phyloP scores from a whole-genome alignment of 2,888 invertebrate genomes.

The Polylopha cassiicola region DNA sequence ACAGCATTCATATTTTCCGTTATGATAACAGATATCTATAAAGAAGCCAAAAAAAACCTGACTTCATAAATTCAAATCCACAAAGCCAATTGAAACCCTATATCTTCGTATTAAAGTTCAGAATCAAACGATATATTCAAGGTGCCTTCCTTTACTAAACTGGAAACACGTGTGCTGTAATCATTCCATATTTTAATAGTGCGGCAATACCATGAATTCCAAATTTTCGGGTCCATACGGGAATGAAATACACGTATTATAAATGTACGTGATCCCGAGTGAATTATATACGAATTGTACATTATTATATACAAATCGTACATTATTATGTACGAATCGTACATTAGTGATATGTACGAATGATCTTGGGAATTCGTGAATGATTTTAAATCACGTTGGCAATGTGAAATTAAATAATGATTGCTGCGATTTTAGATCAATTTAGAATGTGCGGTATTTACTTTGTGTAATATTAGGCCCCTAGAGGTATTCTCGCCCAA shows the following conservation, averaged over 20 bases:
- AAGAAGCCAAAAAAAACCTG: too few species aligned
- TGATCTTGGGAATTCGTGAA: too few species aligned
- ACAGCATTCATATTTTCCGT: too few species aligned
- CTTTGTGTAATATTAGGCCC: too few species aligned
- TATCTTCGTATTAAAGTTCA: slow-evolving; percentile 2
- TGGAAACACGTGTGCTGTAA: slow-evolving; percentile 12
- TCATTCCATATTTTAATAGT: slow-evolving; percentile 21
- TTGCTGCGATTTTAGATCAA: too few species aligned
- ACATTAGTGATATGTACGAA: neutral
- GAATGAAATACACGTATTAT: slow-evolving; percentile 14
- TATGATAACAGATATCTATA: too few species aligned
- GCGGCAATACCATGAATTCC: slow-evolving; percentile 16
- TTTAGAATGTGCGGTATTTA: too few species aligned
- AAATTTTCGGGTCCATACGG: slow-evolving; percentile 11
- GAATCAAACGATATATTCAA: neutral
- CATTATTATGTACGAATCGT: slow-evolving; percentile 2
- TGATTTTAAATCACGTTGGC: too few species aligned
- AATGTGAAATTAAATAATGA: too few species aligned
- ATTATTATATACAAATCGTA: slow-evolving; percentile 1
- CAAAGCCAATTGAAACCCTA: slow-evolving; percentile 4
- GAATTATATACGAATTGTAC: neutral
- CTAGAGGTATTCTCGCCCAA: too few species aligned
- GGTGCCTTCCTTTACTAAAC: slow-evolving; percentile 5
- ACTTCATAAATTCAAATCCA: too few species aligned
- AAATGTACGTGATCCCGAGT: slow-evolving; percentile 6